A percentile compares a stretch with the other conserved stretches of the same genome.
phyloP scores from a whole-genome alignment of 2,113 vertebrate genomes.

The Pterocles orientalis region DNA sequence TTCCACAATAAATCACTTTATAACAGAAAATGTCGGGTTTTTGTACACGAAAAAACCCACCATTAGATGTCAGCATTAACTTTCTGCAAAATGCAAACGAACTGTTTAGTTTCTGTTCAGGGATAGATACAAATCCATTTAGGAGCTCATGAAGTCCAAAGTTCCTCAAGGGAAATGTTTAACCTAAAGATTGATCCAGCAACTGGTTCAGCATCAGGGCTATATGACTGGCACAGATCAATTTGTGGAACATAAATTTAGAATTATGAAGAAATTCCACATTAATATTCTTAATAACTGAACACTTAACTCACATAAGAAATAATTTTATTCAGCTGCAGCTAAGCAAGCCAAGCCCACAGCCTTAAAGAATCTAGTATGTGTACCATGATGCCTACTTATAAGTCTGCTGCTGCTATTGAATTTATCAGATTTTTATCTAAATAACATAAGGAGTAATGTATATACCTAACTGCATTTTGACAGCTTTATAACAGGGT shows the following conservation, averaged over 20 bases:
- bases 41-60: background rate
- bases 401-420: background rate
- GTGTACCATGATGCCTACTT: background rate
- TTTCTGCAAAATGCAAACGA: background rate
- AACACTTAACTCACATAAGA: background rate
- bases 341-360: background rate
- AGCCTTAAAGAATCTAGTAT: background rate
- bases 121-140: fast-evolving
- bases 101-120: fast-evolving
- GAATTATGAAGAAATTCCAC: background rate
- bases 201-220: background rate
- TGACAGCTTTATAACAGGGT: background rate
- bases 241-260: background rate
- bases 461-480: background rate
- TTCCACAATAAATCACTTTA: background rate
- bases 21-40: background rate
- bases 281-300: background rate
- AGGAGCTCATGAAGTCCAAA: background rate
- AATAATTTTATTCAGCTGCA: background rate
- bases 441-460: constrained; percentile 1
- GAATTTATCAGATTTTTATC: background rate
- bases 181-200: background rate
- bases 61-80: constrained; percentile 48
- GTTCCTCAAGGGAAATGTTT: fast-evolving
- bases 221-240: background rate